Base-by-base conservation (phyloP, 2,113 vertebrate genomes). In the Progne subis region DNA sequence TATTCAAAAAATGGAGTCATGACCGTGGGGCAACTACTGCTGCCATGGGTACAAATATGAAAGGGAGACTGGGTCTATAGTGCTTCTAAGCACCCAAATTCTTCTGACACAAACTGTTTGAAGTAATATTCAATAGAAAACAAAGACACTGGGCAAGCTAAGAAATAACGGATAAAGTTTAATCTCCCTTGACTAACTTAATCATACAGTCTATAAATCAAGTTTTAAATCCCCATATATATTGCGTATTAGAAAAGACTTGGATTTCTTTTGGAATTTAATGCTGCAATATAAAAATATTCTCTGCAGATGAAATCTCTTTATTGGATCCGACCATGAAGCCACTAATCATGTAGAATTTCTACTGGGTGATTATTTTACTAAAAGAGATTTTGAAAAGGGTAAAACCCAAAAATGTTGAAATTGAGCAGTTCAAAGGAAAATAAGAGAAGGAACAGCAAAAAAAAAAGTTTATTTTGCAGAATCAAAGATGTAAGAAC, bases 101-200 rank as follows among this genome's bases (percentile, higher is more conserved):
- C 71, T 91, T 94, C 84, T 87, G 84, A 87, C 59, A 69, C 28
- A 43, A 71, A 86, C 15, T 28, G 60, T 86, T 63, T 86, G 82
- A 94, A 96, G 56, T 63, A 91, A 88, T 72, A 88, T 37, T 88
- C 71, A 57, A 68, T 5, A 88, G 65, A 86, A 94, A 88, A 92
- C 60, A 95, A 88, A 92, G 92, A 64, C 52, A 82, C 21, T 37
- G 46, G 75, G 44, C 71, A 86, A 86, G 88, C 85, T 52, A 93
- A 92, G 85, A 94, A 96, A 75, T 84, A 82, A 82, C 92, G 88
- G 90, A 95, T 93, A 77, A 96, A 91, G 72, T 93, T 94, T 94
- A 91, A 95, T 94, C 91, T 84, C 72, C 91, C 81, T 84, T 94
- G 94, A 92, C 91, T 94, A 95, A 95, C 69, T 78, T 84, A 92